Percentiles rank a stretch among this genome's conserved stretches.
Evolutionary conservation across 2,797 vertebrate species (phyloP).

Genomic region (Enteromius viviparus): DNA sequence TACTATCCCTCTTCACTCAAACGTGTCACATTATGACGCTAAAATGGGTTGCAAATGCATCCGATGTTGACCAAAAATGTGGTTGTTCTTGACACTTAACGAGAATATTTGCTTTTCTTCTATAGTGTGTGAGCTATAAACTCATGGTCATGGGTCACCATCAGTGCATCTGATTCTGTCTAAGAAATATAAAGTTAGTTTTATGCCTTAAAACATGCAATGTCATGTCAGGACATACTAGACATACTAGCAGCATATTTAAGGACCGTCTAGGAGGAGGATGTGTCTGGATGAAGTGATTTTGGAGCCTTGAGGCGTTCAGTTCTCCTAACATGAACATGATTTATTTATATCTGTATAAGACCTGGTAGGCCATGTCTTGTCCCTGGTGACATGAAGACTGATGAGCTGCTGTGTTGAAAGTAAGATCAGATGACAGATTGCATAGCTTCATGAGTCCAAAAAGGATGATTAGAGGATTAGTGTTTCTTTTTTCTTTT

Average conservation of each 20-base stretch:
- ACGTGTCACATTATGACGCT: background rate
- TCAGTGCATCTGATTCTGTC: background rate
- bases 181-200: background rate
- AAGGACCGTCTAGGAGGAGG: conserved; percentile 1
- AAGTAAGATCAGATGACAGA: background rate
- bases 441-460: background rate
- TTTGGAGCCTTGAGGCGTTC: conserved; percentile 16
- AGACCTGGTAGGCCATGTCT: conserved; percentile 26
- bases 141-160: background rate
- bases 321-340: conserved; percentile 30
- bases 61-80: background rate
- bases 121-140: background rate
- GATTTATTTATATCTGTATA: conserved; percentile 36
- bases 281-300: conserved; percentile 23
- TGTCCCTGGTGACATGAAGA: conserved; percentile 26
- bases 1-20: background rate
- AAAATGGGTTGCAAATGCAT: background rate
- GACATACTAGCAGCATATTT: conserved; percentile 36
- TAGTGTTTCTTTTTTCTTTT: background rate
- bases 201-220: conserved; percentile 36
- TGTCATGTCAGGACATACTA: conserved; percentile 39
- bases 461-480: conserved; percentile 16
- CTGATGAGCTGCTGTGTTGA: conserved; percentile 27
- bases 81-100: background rate
- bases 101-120: background rate